phyloP scores from a whole-genome alignment of 2,113 vertebrate genomes.

The Dryoscopus gambensis region DNA sequence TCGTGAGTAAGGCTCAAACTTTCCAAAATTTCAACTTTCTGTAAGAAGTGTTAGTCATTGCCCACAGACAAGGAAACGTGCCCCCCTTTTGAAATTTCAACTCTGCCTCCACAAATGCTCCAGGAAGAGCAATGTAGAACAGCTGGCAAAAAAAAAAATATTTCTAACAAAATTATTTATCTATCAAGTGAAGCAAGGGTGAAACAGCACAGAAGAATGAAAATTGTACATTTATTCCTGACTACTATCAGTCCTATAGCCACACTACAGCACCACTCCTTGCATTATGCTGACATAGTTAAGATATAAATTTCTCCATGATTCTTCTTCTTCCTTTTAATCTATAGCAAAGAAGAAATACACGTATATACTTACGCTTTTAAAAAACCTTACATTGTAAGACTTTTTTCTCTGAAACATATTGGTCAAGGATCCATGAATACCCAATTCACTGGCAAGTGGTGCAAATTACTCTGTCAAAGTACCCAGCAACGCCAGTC shows the following conservation, averaged over 20 bases:
- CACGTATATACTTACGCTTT: neutral
- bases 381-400: neutral
- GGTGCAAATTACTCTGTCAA: neutral
- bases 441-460: neutral
- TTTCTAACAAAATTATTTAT: constrained; percentile 46
- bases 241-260: neutral
- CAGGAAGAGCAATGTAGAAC: constrained; percentile 2
- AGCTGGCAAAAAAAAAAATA: neutral
- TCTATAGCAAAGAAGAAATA: neutral
- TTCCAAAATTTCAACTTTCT: neutral
- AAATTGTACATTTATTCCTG: neutral
- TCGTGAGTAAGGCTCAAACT: neutral
- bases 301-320: neutral
- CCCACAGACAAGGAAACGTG: neutral
- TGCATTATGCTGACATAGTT: neutral
- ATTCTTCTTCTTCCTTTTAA: neutral
- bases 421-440: neutral
- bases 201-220: constrained; percentile 14
- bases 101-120: neutral
- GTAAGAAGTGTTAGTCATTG: neutral
- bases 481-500: neutral
- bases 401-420: neutral
- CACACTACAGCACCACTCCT: neutral
- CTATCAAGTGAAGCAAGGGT: neutral
- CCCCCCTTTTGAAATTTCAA: constrained; percentile 12